Conservation (phyloP, 2,888 invertebrate genomes). For the Anthophora plumipes region DNA sequence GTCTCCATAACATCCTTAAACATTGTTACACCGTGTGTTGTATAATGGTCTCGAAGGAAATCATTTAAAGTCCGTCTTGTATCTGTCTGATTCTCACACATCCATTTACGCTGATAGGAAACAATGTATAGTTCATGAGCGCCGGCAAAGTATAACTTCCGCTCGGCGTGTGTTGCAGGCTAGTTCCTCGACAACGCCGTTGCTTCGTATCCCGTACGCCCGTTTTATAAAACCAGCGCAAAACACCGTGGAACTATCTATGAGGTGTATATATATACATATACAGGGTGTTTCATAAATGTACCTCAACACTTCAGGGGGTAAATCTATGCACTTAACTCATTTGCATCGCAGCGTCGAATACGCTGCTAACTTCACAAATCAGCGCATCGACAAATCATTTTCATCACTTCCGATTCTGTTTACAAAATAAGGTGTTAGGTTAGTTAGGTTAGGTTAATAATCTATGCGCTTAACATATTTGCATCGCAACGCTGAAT, state of each 20-base stretch:
- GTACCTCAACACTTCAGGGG: no score
- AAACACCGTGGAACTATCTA: slow-evolving; percentile 22
- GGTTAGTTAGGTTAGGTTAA: no score
- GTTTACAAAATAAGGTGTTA: no score
- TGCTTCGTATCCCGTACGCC: neutral
- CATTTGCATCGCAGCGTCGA: no score
- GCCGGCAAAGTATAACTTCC: slow-evolving; percentile 38
- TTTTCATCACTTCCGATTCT: no score
- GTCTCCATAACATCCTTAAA: slow-evolving; percentile 46
- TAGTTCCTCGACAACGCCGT: neutral
- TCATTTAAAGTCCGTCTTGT: slow-evolving; percentile 49
- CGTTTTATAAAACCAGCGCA: slow-evolving; percentile 18
- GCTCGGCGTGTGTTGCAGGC: neutral
- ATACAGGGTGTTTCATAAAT: no score
- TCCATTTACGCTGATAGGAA: slow-evolving; percentile 28
- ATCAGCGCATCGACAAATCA: no score
- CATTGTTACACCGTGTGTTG: neutral
- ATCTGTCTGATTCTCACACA: slow-evolving; percentile 44
- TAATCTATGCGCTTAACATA: no score
- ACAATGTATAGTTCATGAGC: slow-evolving; percentile 31
- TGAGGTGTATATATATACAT: no score
- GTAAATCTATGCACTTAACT: no score
- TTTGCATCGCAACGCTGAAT: no score
- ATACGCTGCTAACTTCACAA: no score
- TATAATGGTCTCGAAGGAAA: slow-evolving; percentile 35